A percentile compares a stretch with the other conserved stretches of the same genome.
phyloP scores from a whole-genome alignment of 1,140 invertebrate species.

The Pseudomyrmex concolor region DNA sequence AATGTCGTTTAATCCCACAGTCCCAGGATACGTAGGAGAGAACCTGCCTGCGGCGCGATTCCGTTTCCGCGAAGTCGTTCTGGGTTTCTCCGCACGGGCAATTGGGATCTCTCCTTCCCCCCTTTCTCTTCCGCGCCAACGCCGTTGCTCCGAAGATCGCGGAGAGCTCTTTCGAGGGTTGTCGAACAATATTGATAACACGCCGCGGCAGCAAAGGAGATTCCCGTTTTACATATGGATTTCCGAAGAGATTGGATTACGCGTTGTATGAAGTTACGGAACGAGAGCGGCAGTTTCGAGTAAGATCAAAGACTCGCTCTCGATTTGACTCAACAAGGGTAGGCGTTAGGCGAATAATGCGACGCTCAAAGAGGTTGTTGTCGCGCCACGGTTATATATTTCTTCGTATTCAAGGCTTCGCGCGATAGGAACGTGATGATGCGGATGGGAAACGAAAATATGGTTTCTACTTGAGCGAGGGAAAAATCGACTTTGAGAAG shows the following conservation, averaged over 20 bases:
- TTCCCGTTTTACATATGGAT: conserved; percentile 51
- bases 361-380: conserved; percentile 31
- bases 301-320: conserved; percentile 44
- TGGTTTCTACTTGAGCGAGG: neutral
- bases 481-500: no score
- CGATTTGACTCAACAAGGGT: neutral
- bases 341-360: conserved; percentile 42
- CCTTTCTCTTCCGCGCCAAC: neutral
- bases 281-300: conserved; percentile 23
- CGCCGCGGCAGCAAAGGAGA: conserved; percentile 17
- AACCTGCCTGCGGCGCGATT: conserved; percentile 53
- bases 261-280: conserved; percentile 13
- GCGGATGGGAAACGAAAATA: conserved; percentile 5
- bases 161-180: conserved; percentile 17
- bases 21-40: conserved; percentile 62
- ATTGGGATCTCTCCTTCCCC: conserved; percentile 16
- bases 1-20: conserved; percentile 79
- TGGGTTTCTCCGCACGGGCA: conserved; percentile 34
- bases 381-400: conserved; percentile 3
- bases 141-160: conserved; percentile 10
- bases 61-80: conserved; percentile 38
- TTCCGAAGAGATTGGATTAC: conserved; percentile 49
- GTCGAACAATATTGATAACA: conserved; percentile 59
- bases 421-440: neutral
- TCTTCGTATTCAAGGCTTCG: neutral